phyloP scores from a whole-genome alignment of 2,888 invertebrate species.

The Trissolcus japonicus region DNA sequence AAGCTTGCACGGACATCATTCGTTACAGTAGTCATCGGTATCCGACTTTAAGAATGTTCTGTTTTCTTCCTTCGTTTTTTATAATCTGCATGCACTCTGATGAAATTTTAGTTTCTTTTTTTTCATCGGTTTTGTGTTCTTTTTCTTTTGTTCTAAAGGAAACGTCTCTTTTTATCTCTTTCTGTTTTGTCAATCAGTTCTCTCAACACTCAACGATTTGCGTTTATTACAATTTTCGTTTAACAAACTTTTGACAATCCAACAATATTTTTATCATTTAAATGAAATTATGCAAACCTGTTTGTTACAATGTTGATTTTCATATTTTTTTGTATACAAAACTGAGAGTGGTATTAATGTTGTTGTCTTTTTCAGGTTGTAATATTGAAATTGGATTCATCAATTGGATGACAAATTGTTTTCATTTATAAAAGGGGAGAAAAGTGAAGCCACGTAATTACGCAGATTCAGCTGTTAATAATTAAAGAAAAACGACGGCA shows the following conservation, averaged over 20 bases:
- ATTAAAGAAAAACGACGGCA: slow-evolving; percentile 12
- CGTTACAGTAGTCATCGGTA: slow-evolving; percentile 61
- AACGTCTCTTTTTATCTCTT: slow-evolving; percentile 38
- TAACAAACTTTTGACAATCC: too few species aligned
- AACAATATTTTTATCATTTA: background rate
- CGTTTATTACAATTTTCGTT: too few species aligned
- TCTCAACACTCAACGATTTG: slow-evolving; percentile 34
- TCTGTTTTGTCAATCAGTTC: slow-evolving; percentile 33
- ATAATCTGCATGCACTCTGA: slow-evolving; percentile 58
- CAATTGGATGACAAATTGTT: background rate
- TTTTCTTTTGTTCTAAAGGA: slow-evolving; percentile 51
- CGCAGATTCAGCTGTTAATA: slow-evolving; percentile 15
- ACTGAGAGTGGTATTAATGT: too few species aligned
- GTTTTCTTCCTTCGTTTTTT: slow-evolving; percentile 43
- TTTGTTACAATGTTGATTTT: too few species aligned
- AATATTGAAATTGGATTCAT: too few species aligned
- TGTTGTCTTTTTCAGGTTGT: too few species aligned
- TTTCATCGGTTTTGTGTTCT: slow-evolving; percentile 56
- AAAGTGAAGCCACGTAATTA: background rate
- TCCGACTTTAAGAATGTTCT: slow-evolving; percentile 44
- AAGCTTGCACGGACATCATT: slow-evolving; percentile 76
- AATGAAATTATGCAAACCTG: background rate
- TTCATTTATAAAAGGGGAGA: background rate
- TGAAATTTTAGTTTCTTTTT: slow-evolving; percentile 40
- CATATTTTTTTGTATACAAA: too few species aligned